Conservation (phyloP, 2,888 invertebrate species). For the Brachylomia viminalis region DNA sequence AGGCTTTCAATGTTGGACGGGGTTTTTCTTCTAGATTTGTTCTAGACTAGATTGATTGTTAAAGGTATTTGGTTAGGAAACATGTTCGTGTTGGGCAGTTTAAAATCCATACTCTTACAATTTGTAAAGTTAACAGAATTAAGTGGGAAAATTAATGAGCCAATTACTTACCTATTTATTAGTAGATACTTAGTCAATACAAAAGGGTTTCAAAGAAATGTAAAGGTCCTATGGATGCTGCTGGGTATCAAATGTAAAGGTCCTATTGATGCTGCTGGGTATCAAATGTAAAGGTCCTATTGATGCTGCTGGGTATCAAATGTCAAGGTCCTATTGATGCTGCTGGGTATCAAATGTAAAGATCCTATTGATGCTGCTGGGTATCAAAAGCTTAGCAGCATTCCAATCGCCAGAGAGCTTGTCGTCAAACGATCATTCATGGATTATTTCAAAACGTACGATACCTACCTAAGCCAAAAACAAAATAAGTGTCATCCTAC, state of each 20-base stretch:
- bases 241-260: background rate
- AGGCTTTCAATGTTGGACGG: background rate
- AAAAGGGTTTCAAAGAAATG: too few species aligned
- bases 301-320: background rate
- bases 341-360: too few species aligned
- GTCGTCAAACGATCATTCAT: background rate
- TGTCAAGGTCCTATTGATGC: too few species aligned
- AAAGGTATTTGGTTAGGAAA: too few species aligned
- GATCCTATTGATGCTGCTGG: too few species aligned
- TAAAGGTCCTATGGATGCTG: too few species aligned
- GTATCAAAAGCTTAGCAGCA: background rate
- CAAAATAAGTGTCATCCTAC: constrained; percentile 25
- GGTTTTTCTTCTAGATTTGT: background rate
- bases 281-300: background rate
- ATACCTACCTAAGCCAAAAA: constrained; percentile 20
- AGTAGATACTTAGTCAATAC: too few species aligned
- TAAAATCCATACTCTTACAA: background rate
- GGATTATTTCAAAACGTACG: constrained; percentile 2
- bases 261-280: too few species aligned
- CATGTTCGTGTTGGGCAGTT: background rate
- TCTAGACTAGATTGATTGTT: background rate
- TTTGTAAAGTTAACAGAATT: background rate
- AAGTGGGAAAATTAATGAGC: background rate
- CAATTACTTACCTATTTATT: too few species aligned
- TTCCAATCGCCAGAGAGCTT: background rate